Evolutionary conservation across 2,113 vertebrate genomes (phyloP).

Genomic region (Phrynocephalus versicolor): DNA sequence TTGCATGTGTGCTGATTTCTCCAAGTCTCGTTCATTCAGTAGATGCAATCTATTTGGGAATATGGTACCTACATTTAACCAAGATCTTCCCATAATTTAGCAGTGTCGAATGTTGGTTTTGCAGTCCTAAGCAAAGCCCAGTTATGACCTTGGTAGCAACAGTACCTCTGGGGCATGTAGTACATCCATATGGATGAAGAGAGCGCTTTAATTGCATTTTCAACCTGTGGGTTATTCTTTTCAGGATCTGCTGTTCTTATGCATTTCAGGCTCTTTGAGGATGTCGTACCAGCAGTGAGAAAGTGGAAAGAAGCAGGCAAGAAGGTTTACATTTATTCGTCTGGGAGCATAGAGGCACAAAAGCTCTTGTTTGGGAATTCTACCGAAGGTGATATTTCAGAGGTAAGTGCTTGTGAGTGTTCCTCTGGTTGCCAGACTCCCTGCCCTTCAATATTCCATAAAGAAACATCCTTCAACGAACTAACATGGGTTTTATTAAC

Average conservation of each 20-base stretch:
- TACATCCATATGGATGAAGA: neutral
- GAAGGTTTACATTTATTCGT: slow-evolving; percentile 94
- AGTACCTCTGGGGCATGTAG: neutral
- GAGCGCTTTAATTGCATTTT: neutral
- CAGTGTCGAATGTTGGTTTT: neutral
- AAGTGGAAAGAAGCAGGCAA: slow-evolving; percentile 86
- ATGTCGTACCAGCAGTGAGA: slow-evolving; percentile 88
- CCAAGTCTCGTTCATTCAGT: no score
- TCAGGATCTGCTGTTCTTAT: slow-evolving; percentile 31
- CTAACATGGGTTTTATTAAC: no score
- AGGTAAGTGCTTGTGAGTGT: no score
- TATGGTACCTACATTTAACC: neutral
- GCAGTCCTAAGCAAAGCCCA: neutral
- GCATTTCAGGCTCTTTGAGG: slow-evolving; percentile 85
- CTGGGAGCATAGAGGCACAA: slow-evolving; percentile 95
- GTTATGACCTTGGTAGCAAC: neutral
- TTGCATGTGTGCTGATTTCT: no score
- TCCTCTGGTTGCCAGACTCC: no score
- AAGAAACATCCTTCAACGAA: no score
- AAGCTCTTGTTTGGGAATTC: slow-evolving; percentile 93
- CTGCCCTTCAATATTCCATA: no score
- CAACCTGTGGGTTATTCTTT: slow-evolving; percentile 11
- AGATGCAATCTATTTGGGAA: no score
- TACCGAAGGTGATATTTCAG: slow-evolving; percentile 90
- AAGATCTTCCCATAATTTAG: neutral